Evolutionary conservation across 1,140 invertebrate genomes (phyloP).

Genomic region (Contarinia nasturtii): DNA sequence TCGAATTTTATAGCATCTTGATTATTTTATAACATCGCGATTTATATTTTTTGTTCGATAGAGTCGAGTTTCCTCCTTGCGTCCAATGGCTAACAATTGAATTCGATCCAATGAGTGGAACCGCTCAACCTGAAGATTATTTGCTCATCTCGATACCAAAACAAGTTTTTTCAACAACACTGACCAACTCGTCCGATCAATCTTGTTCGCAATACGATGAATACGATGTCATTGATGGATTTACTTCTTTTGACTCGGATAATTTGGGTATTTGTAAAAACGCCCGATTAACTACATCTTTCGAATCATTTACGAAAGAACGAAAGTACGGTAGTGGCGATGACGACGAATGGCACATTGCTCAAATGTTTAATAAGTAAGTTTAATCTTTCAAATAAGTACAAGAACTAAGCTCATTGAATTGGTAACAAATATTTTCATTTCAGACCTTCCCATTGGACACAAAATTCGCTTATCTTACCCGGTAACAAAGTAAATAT

Average conservation of each 20-base stretch:
- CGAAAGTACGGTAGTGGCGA: background rate
- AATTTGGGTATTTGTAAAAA: constrained; percentile 1
- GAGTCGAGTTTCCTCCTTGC: constrained; percentile 69
- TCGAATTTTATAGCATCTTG: too few relatives aligned
- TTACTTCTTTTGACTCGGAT: background rate
- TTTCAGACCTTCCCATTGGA: constrained; percentile 59
- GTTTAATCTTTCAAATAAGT: constrained; percentile 1
- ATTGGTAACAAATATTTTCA: background rate
- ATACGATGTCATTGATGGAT: too few relatives aligned
- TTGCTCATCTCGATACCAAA: constrained; percentile 71
- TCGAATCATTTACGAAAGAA: background rate
- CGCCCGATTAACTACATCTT: background rate
- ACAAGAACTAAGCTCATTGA: background rate
- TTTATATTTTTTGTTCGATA: constrained; percentile 15
- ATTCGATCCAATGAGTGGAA: constrained; percentile 82
- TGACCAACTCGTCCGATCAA: too few relatives aligned
- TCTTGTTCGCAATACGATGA: too few relatives aligned
- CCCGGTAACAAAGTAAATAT: constrained; percentile 91
- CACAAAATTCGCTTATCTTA: constrained; percentile 64
- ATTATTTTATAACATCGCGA: too few relatives aligned
- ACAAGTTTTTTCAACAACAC: constrained; percentile 2
- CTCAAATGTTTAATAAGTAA: constrained; percentile 24
- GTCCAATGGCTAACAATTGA: constrained; percentile 86
- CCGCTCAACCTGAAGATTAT: constrained; percentile 83
- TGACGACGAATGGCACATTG: constrained; percentile 19